These are phyloP conservation scores for Argya squamiceps DNA, from an alignment of 2,797 vertebrate genomes.

Conservation along the genomic window DNA sequence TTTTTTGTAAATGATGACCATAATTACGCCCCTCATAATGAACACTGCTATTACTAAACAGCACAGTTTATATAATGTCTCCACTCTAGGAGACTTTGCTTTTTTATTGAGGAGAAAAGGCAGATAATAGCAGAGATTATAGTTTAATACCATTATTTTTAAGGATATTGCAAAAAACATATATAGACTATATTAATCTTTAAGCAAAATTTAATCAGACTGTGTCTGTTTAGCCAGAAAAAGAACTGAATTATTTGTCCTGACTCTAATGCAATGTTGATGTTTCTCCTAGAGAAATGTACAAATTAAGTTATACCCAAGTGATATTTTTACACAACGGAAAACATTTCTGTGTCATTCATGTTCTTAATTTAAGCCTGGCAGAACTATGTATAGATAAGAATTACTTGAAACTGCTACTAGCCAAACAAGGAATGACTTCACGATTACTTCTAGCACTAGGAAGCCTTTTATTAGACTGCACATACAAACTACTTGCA, in stretches of 20 bases:
- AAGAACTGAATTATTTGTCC: background rate
- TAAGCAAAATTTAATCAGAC: background rate
- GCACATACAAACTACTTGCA: background rate
- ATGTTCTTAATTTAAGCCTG: background rate
- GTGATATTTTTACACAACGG: background rate
- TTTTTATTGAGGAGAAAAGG: constrained; percentile 63
- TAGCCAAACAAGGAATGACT: background rate
- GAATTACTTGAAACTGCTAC: background rate
- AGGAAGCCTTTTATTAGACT: background rate
- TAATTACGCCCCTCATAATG: constrained; percentile 76
- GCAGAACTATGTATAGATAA: background rate
- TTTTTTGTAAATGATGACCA: constrained; percentile 73
- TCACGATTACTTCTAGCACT: background rate
- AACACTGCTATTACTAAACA: constrained; percentile 74
- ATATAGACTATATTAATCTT: background rate
- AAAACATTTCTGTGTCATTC: background rate
- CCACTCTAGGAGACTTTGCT: constrained; percentile 48
- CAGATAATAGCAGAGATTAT: constrained; percentile 33
- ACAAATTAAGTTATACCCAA: background rate
- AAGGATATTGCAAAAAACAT: background rate
- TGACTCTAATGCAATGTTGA: background rate
- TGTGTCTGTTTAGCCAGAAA: background rate
- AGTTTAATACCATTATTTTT: constrained; percentile 19
- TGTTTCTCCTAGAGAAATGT: background rate
- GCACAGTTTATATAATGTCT: constrained; percentile 71